Conservation (phyloP, 2,113 vertebrate species). For the Campylomormyrus numenius region DNA sequence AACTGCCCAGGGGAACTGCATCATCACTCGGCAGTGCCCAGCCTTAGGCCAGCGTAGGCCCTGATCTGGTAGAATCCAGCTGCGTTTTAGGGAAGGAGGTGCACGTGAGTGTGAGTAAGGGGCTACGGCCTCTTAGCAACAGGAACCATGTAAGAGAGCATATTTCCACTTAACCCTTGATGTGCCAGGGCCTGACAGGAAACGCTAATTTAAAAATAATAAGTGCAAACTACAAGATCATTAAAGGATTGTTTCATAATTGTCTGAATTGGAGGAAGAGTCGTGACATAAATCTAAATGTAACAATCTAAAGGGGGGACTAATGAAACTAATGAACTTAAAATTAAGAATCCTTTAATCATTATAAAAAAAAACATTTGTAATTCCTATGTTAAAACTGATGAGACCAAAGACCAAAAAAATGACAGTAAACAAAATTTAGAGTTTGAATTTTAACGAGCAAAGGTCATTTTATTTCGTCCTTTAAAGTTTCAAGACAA, state of each 20-base stretch:
- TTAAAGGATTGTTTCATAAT: neutral
- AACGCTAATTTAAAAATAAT: neutral
- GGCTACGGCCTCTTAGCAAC: slow-evolving; percentile 29
- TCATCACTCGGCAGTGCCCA: neutral
- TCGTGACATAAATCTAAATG: neutral
- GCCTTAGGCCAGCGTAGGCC: neutral
- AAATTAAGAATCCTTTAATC: neutral
- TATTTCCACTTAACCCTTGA: slow-evolving; percentile 59
- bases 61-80: slow-evolving; percentile 16
- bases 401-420: neutral
- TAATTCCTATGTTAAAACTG: neutral
- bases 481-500: neutral
- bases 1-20: neutral
- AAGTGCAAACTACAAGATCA: neutral
- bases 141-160: slow-evolving; percentile 39
- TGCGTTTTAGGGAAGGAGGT: slow-evolving; percentile 40
- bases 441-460: neutral
- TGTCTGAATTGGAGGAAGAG: neutral
- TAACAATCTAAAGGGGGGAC: neutral
- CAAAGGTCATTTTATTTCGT: neutral
- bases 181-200: neutral
- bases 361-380: neutral
- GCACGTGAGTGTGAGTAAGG: slow-evolving; percentile 33
- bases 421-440: neutral
- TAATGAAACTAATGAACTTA: neutral